Evolutionary conservation across 2,797 vertebrate species (phyloP).

Genomic region (Gallinago stenura): DNA sequence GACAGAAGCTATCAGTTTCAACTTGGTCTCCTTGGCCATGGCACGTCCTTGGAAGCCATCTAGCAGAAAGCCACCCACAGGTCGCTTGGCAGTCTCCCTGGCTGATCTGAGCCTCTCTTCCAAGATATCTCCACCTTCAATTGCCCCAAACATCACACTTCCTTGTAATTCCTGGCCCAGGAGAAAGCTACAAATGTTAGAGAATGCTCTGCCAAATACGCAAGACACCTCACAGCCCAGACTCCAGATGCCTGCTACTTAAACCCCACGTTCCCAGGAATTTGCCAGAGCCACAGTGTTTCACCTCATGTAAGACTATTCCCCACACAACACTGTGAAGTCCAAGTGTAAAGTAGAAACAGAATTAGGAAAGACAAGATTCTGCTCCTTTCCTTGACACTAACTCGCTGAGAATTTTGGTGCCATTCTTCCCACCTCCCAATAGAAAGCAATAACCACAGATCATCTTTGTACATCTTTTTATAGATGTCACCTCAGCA

Average conservation of each 20-base stretch:
- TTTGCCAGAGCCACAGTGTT: not conserved
- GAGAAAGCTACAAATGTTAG: slow-evolving; percentile 41
- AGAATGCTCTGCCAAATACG: not conserved
- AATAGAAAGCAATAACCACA: not conserved
- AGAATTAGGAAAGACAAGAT: not conserved
- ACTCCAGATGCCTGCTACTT: not conserved
- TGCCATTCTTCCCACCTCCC: not conserved
- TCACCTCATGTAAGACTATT: not conserved
- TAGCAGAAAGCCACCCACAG: slow-evolving; percentile 93
- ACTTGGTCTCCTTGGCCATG: slow-evolving; percentile 83
- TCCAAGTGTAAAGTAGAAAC: not conserved
- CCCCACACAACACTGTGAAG: not conserved
- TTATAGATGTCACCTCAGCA: not conserved
- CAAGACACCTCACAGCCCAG: not conserved
- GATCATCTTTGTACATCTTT: not conserved
- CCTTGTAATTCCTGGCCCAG: slow-evolving; percentile 85
- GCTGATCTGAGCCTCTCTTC: slow-evolving; percentile 94
- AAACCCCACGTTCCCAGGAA: not conserved
- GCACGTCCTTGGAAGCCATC: slow-evolving; percentile 88
- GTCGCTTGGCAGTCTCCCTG: slow-evolving; percentile 92
- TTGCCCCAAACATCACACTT: slow-evolving; percentile 88
- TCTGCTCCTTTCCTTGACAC: not conserved
- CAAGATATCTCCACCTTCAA: slow-evolving; percentile 92
- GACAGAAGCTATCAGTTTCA: slow-evolving; percentile 86
- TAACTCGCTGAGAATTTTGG: not conserved